Base-by-base conservation (phyloP, 2,113 vertebrate genomes). In the Hylia prasina region DNA sequence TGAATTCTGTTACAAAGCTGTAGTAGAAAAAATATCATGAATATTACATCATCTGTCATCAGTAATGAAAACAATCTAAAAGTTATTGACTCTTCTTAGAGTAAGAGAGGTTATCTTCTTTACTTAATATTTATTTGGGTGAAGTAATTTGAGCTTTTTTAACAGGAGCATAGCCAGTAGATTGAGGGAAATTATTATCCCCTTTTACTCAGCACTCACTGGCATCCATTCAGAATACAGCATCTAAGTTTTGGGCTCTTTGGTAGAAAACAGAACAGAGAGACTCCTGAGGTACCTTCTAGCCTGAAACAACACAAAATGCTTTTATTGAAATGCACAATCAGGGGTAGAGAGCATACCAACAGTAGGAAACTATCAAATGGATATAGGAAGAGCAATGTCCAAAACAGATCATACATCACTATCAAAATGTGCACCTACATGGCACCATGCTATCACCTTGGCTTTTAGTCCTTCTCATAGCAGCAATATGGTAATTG, bases 21-120 rank as follows among this genome's bases (percentile, higher is more conserved):
- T 15, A 45, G 64, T 51, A 69, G 61, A 77, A 83, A 89, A 94
- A 84, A 69, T 30, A 81, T 82, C 50, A 71, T 92, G 71, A 93
- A 94, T 94, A 90, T 90, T 8, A 81, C 50, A 64, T 85, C 58
- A 70, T 53, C 57, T 93, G 63, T 87, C 68, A 83, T 96, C 70
- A 96, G 79, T 92, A 87, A 92, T 89, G 90, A 85, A 95, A 97
- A 53, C 51, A 92, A 23, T 37, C 27, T 96, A 82, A 94, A 85
- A 94, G 76, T 73, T 80, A 69, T 81, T 89, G 37, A 40, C 48
- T 89, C 40, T 81, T 47, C 87, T 63, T 82, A 89, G 61, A 75
- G 87, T 93, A 78, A 84, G 37, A 73, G 10, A 39, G n/a, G 22
- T 75, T 82, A 15, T 89, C 89, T 95, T 82, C 72, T 89, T 82